These are phyloP conservation scores for Bombylius major DNA, from an alignment of 2,888 invertebrate genomes.

Conservation along the genomic window DNA sequence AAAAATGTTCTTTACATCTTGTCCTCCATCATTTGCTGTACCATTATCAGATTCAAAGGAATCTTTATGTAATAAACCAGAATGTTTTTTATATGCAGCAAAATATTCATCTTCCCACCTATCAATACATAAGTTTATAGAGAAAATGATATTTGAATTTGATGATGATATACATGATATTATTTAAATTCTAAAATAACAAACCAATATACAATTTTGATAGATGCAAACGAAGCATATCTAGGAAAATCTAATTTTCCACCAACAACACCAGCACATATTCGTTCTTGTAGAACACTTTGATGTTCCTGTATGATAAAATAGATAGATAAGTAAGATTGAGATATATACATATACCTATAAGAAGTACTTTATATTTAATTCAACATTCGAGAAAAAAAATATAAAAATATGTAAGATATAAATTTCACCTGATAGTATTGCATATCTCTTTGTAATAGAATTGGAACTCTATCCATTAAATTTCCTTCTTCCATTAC, in stretches of 20 bases:
- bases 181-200: not conserved
- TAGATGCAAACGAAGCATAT: slow-evolving; percentile 70
- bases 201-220: slow-evolving; percentile 68
- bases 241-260: slow-evolving; percentile 71
- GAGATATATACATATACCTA: not conserved
- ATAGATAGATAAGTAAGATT: not conserved
- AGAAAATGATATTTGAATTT: too few relatives aligned
- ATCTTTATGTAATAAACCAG: slow-evolving; percentile 41
- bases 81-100: slow-evolving; percentile 58
- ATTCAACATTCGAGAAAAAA: not conserved
- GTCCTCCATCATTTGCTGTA: slow-evolving; percentile 21
- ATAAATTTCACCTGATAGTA: slow-evolving; percentile 56
- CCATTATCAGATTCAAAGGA: not conserved
- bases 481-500: slow-evolving; percentile 84
- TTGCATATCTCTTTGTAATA: slow-evolving; percentile 68
- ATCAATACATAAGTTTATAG: too few relatives aligned
- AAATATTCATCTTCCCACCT: slow-evolving; percentile 68
- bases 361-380: not conserved
- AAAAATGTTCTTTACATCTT: slow-evolving; percentile 25
- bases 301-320: slow-evolving; percentile 45
- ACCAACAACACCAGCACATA: slow-evolving; percentile 68
- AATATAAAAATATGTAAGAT: not conserved
- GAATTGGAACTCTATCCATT: slow-evolving; percentile 72
- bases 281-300: slow-evolving; percentile 61
- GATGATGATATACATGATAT: too few relatives aligned